A percentile compares a stretch with the other conserved stretches of the same genome.
Evolutionary conservation across 2,113 vertebrate species (phyloP).

Genomic region (Nesoenas mayeri): DNA sequence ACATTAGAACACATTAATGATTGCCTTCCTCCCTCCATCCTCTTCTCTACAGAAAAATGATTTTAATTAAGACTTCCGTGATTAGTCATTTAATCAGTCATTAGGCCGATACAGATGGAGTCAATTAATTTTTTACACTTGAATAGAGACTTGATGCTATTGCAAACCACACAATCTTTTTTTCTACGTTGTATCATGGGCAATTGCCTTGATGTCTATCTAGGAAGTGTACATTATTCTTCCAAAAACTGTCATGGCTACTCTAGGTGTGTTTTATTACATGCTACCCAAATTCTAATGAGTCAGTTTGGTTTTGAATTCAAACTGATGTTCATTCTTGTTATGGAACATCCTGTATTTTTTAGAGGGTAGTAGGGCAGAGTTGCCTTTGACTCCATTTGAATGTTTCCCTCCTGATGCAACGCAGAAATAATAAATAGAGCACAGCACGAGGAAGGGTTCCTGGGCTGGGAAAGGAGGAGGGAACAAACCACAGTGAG

Average conservation of each 20-base stretch:
- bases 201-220: neutral
- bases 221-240: neutral
- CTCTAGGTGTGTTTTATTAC: neutral
- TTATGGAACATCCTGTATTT: neutral
- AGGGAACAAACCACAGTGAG: neutral
- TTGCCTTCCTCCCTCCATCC: conserved; percentile 63
- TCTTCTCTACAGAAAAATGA: conserved; percentile 66
- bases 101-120: conserved; percentile 78
- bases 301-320: neutral
- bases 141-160: conserved; percentile 67
- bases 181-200: neutral
- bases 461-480: conserved; percentile 47
- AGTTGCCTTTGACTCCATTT: conserved; percentile 52
- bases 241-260: neutral
- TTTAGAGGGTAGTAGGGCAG: neutral
- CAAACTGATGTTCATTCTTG: neutral
- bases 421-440: conserved; percentile 75
- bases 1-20: conserved; percentile 52
- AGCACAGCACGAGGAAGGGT: conserved; percentile 73
- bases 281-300: neutral
- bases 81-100: conserved; percentile 80
- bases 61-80: conserved; percentile 78
- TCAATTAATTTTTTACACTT: conserved; percentile 72
- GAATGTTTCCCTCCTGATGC: conserved; percentile 78
- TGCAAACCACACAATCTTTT: conserved; percentile 26